Percentiles rank a stretch among this genome's conserved stretches.
Evolutionary conservation across 2,113 vertebrate genomes (phyloP).

Genomic region (Capreolus pygargus): DNA sequence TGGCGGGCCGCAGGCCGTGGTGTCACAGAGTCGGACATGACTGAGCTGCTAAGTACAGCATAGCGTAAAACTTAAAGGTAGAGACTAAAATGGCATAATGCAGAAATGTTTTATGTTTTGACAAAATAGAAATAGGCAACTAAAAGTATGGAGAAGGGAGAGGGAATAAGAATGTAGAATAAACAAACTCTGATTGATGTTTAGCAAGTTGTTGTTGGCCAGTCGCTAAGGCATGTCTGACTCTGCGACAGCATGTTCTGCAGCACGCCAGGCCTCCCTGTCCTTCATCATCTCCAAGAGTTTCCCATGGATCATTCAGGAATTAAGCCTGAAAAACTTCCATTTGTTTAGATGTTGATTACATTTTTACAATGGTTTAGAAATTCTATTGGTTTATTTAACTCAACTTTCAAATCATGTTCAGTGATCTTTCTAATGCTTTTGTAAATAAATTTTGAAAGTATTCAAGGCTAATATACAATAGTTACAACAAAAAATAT

Average conservation of each 20-base stretch:
- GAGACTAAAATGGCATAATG: neutral
- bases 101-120: neutral
- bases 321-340: neutral
- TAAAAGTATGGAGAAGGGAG: neutral
- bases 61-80: neutral
- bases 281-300: neutral
- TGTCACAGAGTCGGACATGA: neutral
- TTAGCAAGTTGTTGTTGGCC: neutral
- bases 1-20: neutral
- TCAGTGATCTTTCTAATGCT: neutral
- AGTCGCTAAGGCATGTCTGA: neutral
- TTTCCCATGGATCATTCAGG: neutral
- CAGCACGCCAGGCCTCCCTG: neutral
- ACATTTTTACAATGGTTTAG: neutral
- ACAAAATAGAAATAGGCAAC: neutral
- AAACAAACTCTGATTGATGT: neutral
- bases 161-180: neutral
- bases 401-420: neutral
- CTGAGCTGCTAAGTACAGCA: neutral
- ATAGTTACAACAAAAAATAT: neutral
- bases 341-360: neutral
- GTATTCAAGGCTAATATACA: neutral
- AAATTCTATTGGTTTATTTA: neutral
- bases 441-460: constrained; percentile 6
- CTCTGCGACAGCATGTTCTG: neutral